Base-by-base conservation (phyloP, 2,888 invertebrate genomes). In the Neoascia interrupta region DNA sequence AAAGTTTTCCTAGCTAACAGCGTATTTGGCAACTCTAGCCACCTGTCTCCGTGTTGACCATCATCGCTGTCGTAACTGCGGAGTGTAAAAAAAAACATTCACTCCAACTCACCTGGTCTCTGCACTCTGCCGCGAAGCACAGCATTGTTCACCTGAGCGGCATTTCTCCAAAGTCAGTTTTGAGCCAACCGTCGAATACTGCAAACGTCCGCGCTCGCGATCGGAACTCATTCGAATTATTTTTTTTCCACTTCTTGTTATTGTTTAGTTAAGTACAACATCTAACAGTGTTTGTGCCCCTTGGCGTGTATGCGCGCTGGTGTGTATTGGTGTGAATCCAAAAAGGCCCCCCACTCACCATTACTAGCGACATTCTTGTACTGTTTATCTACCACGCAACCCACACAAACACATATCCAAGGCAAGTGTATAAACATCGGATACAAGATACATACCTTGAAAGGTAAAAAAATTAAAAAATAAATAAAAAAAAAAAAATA, bases 401-500 rank as follows among this genome's bases (percentile, higher is more conserved):
- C 66, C 60, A 61, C 60, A 66, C 49, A 64, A 45, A 60, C 54
- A 66, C 18, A 36, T 49, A 58, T 19, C 41, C 23, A 64, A 61
- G 61, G 43, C 66, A 79, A 79, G 79, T 79, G 79, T 79, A 79
- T 66, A 47, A 63, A 68, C 66, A 56, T 72, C 66, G 61, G 73
- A 73, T 54, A 64, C 53, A 23, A 76, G 64, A 76, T 73, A 79
- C 73, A 79, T 54, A 79, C 79, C 79, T 79, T 79, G 60, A 79
- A 79, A 79, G 73, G 73, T 66, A 73, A 73, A 79, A 79, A 54
- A 72, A 54, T 53, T 72, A 64, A 63, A 58, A 69, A 70, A 56
- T 34, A 58, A 41, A 56, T 21, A 58, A 43, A 64, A 49, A 51
- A 53, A 58, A 16, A 63, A 43, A 54, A 54, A 66, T 11, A n/a